Percentiles rank a stretch among this genome's conserved stretches.
phyloP scores from a whole-genome alignment of 2,113 vertebrate genomes.

The Nematolebias whitei region DNA sequence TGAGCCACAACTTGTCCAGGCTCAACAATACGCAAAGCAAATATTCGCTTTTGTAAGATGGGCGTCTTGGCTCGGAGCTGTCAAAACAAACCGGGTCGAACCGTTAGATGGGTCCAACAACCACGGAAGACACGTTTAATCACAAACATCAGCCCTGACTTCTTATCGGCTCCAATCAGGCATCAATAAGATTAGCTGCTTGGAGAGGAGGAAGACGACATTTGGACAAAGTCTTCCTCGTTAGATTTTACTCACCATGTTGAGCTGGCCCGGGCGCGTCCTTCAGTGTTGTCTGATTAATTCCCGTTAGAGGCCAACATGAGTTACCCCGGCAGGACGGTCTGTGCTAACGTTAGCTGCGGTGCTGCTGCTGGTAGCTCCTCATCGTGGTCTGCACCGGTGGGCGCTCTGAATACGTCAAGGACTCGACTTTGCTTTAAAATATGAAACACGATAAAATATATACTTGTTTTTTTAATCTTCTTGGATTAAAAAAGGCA shows the following conservation, averaged over 20 bases:
- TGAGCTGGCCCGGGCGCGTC: constrained; percentile 35
- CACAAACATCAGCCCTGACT: no score
- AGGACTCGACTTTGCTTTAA: constrained; percentile 1
- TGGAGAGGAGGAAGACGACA: not conserved
- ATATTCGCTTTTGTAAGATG: constrained; percentile 68
- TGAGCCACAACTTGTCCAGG: constrained; percentile 75
- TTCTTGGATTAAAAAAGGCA: constrained; percentile 14
- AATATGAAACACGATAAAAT: not conserved
- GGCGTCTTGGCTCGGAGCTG: constrained; percentile 60
- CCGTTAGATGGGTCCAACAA: constrained; percentile 45
- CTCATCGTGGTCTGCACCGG: constrained; percentile 59
- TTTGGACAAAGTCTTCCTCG: not conserved
- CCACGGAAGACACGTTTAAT: no score
- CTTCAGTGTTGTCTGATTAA: constrained; percentile 40
- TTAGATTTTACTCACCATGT: constrained; percentile 67
- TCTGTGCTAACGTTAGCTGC: constrained; percentile 63
- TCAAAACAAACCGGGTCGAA: constrained; percentile 46
- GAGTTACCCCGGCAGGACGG: constrained; percentile 34
- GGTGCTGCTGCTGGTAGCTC: constrained; percentile 49
- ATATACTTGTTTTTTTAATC: constrained; percentile 3
- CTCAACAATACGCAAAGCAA: constrained; percentile 49
- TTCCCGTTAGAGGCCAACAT: constrained; percentile 40
- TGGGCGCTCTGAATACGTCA: constrained; percentile 17
- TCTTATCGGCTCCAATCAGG: no score
- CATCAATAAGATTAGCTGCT: no score